A percentile compares a stretch with the other conserved stretches of the same genome.
phyloP scores from a whole-genome alignment of 2,113 vertebrate species.

The Macrotus californicus region DNA sequence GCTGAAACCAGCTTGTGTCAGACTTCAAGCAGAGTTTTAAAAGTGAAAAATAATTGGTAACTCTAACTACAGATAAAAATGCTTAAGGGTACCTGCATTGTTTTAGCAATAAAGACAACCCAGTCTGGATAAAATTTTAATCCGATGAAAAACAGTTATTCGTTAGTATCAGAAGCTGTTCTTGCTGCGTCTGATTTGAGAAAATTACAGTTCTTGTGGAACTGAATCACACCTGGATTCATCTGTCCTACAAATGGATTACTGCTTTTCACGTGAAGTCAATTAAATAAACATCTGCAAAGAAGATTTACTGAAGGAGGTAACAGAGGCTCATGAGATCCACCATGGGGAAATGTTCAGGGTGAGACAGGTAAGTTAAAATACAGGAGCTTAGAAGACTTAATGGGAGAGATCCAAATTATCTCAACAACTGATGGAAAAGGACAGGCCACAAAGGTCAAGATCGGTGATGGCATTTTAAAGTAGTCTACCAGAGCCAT shows the following conservation, averaged over 20 bases:
- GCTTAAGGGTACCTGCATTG: background rate
- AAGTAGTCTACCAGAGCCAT: background rate
- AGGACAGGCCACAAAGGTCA: background rate
- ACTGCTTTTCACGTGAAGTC: background rate
- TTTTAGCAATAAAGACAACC: background rate
- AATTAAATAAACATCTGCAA: background rate
- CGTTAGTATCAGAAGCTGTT: background rate
- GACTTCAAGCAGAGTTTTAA: background rate
- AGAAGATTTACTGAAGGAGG: background rate
- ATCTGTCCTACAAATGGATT: background rate
- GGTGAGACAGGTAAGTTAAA: background rate
- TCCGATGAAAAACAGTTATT: background rate
- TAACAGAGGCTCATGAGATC: background rate
- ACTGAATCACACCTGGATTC: background rate
- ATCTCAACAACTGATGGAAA: background rate
- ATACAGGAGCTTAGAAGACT: background rate
- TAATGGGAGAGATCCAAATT: background rate
- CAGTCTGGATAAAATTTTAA: background rate
- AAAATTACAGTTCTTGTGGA: background rate
- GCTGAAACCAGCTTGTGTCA: background rate
- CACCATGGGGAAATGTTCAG: background rate
- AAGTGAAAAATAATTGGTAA: background rate
- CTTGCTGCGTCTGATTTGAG: background rate
- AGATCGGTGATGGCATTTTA: background rate
- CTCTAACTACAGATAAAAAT: background rate